Evolutionary conservation across 2,797 vertebrate species (phyloP).

Genomic region (Orientallactaga sibirica): DNA sequence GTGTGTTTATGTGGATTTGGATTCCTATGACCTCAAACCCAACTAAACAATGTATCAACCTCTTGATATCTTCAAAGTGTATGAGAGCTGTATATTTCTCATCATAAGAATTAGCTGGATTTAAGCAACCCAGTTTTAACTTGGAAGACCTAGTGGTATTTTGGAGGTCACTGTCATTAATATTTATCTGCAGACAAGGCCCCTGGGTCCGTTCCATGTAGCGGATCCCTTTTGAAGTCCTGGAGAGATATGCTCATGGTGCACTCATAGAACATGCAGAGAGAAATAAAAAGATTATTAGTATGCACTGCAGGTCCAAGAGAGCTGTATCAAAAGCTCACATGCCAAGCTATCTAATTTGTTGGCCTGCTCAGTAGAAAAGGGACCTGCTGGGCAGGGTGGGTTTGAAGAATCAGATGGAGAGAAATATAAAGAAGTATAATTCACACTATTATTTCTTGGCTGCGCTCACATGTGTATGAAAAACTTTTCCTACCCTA

Average conservation of each 20-base stretch:
- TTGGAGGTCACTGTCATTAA: conserved; percentile 52
- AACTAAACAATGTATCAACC: background rate
- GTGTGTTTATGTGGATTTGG: background rate
- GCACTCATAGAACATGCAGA: background rate
- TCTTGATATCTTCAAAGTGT: background rate
- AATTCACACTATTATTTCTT: conserved; percentile 67
- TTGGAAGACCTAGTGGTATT: conserved; percentile 19
- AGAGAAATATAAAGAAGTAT: conserved; percentile 66
- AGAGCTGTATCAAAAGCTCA: conserved; percentile 69
- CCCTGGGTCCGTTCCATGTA: conserved; percentile 65
- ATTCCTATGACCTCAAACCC: background rate
- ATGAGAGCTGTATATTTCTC: background rate
- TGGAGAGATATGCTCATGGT: conserved; percentile 52
- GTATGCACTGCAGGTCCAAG: background rate
- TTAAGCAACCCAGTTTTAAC: conserved; percentile 14
- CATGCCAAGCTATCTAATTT: conserved; percentile 69
- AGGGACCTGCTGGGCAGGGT: conserved; percentile 66
- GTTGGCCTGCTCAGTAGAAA: conserved; percentile 51
- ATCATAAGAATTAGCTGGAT: background rate
- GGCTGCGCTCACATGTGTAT: conserved; percentile 1
- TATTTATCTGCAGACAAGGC: conserved; percentile 59
- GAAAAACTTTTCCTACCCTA: conserved; percentile 6
- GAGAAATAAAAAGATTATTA: conserved; percentile 65
- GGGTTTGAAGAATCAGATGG: conserved; percentile 68
- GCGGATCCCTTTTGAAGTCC: conserved; percentile 69